phyloP scores from a whole-genome alignment of 2,888 invertebrate genomes.

The Pachycephus smyrnensis region DNA sequence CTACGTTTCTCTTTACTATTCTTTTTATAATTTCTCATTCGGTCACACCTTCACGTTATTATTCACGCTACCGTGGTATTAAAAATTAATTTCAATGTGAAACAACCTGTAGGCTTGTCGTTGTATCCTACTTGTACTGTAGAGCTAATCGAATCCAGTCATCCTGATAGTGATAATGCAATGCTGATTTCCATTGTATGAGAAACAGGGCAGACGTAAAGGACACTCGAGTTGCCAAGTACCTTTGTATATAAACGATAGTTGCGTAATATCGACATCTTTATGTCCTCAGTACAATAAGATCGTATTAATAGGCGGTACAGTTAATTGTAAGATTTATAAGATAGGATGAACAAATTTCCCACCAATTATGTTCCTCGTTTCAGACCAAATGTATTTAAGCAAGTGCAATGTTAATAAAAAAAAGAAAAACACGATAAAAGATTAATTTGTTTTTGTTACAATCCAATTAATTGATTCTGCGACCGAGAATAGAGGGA shows the following conservation, averaged over 20 bases:
- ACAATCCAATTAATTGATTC: not conserved
- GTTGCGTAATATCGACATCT: not conserved
- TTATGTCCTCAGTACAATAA: conserved; percentile 2
- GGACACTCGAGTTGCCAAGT: conserved; percentile 24
- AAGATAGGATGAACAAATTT: conserved; percentile 16
- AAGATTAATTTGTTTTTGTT: not conserved
- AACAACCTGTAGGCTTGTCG: not conserved
- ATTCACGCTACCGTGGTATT: not conserved
- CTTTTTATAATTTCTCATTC: not conserved
- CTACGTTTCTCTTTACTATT: not conserved
- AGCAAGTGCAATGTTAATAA: conserved; percentile 61
- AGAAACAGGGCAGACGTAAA: not conserved
- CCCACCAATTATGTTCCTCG: conserved; percentile 53
- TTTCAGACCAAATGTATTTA: conserved; percentile 61
- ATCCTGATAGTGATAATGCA: not conserved
- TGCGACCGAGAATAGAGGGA: not conserved
- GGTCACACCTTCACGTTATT: not conserved
- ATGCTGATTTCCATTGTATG: not conserved
- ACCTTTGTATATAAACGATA: conserved; percentile 37
- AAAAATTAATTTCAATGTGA: not conserved
- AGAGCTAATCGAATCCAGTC: not conserved
- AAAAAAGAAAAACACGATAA: conserved; percentile 20
- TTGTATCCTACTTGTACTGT: not conserved
- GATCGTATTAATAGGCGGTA: not conserved
- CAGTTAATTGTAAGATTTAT: conserved; percentile 20